A percentile compares a stretch with the other conserved stretches of the same genome.
These are phyloP conservation scores for Ispidina picta DNA, from an alignment of 2,797 vertebrate species.

Conservation along the genomic window DNA sequence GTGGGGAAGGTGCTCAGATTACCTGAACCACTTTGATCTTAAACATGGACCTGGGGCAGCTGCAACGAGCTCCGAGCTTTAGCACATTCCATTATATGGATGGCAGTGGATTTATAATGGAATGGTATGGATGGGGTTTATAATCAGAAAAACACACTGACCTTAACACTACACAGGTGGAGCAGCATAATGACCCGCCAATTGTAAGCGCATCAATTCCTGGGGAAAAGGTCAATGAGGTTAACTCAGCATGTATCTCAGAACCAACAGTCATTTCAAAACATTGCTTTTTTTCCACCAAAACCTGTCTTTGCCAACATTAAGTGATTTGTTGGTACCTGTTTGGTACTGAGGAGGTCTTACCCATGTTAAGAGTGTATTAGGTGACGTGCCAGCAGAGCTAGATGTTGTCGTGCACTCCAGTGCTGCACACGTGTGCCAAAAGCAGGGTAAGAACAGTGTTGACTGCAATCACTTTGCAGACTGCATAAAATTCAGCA, in stretches of 20 bases:
- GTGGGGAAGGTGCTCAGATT: constrained; percentile 49
- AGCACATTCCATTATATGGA: constrained; percentile 85
- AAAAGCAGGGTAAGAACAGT: not conserved
- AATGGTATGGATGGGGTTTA: constrained; percentile 83
- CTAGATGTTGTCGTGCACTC: not conserved
- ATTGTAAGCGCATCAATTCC: constrained; percentile 95
- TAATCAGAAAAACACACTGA: constrained; percentile 91
- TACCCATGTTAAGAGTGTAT: not conserved
- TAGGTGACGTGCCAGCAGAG: not conserved
- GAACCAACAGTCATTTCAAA: constrained; percentile 68
- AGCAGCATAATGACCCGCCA: constrained; percentile 98
- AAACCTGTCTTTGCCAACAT: not conserved
- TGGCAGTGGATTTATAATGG: constrained; percentile 82
- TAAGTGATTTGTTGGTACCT: not conserved
- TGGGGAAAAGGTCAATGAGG: constrained; percentile 91
- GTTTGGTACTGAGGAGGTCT: not conserved
- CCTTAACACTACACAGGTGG: constrained; percentile 99
- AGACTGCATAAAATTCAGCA: not conserved
- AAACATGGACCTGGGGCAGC: constrained; percentile 45
- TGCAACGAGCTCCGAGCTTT: constrained; percentile 54
- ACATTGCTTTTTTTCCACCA: not conserved
- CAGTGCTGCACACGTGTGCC: not conserved
- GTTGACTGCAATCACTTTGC: not conserved
- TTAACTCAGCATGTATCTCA: constrained; percentile 85
- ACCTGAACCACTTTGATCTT: constrained; percentile 39